A percentile compares a stretch with the other conserved stretches of the same genome.
Conservation (phyloP, 2,797 vertebrate species). For the Streptopelia turtur region DNA sequence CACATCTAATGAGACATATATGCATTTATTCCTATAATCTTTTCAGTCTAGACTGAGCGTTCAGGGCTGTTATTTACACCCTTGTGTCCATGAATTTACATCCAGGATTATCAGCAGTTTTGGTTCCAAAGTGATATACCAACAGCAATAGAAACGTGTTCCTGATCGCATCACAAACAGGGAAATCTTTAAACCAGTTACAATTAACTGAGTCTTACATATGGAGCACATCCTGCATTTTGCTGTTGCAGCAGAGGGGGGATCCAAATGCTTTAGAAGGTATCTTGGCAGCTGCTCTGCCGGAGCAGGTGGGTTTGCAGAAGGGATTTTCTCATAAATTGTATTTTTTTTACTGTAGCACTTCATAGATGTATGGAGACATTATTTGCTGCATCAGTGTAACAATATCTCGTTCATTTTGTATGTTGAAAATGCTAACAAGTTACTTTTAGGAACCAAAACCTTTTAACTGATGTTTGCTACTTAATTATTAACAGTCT, state of each 20-base stretch:
- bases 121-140: neutral
- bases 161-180: neutral
- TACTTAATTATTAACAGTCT: neutral
- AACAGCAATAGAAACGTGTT: neutral
- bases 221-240: neutral
- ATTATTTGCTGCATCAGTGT: neutral
- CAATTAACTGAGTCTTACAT: neutral
- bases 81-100: neutral
- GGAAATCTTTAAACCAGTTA: neutral
- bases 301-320: neutral
- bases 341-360: neutral
- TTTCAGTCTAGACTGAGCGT: neutral
- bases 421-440: neutral
- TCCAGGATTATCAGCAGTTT: neutral
- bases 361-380: neutral
- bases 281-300: neutral
- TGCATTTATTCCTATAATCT: neutral
- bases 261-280: neutral
- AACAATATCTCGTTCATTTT: neutral
- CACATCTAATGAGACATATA: neutral
- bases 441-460: neutral
- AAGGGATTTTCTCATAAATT: neutral
- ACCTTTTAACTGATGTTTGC: neutral
- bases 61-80: neutral
- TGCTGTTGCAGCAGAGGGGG: neutral